phyloP scores from a whole-genome alignment of 1,140 invertebrate species.

The Heliconius melpomene region DNA sequence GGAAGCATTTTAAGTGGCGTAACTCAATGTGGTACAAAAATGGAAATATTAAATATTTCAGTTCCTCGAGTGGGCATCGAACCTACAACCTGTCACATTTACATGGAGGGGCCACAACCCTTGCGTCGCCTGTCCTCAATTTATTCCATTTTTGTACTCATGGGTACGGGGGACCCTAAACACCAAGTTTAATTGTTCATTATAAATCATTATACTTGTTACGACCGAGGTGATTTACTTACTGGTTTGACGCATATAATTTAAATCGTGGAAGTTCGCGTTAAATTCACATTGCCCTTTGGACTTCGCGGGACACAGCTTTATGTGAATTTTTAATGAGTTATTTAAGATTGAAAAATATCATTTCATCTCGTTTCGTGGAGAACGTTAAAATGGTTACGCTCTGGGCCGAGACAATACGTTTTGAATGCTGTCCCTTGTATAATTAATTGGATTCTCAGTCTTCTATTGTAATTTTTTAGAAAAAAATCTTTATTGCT shows the following conservation, averaged over 20 bases:
- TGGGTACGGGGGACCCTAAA: constrained; percentile 54
- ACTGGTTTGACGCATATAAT: constrained; percentile 69
- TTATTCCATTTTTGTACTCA: constrained; percentile 63
- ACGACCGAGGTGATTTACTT: constrained; percentile 76
- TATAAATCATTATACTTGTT: constrained; percentile 76
- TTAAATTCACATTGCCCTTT: constrained; percentile 65
- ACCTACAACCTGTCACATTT: no score
- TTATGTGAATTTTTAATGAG: constrained; percentile 73
- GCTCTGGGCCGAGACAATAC: constrained; percentile 19
- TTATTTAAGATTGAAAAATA: constrained; percentile 64
- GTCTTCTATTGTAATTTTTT: not conserved
- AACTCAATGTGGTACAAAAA: no score
- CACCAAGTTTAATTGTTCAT: constrained; percentile 72
- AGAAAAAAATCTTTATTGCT: not conserved
- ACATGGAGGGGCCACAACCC: no score
- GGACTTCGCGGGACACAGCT: constrained; percentile 40
- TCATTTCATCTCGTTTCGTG: constrained; percentile 46
- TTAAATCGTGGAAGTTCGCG: constrained; percentile 60
- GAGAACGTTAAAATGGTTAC: constrained; percentile 41
- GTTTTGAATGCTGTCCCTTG: constrained; percentile 14
- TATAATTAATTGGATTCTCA: constrained; percentile 1
- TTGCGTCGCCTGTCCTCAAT: constrained; percentile 43
- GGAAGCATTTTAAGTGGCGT: no score
- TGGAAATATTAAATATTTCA: no score
- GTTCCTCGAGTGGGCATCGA: no score